Evolutionary conservation across 30 jellyfish, hydroid and myxozoan genomes (phyloP).

Genomic region (Pelagia noctiluca): DNA sequence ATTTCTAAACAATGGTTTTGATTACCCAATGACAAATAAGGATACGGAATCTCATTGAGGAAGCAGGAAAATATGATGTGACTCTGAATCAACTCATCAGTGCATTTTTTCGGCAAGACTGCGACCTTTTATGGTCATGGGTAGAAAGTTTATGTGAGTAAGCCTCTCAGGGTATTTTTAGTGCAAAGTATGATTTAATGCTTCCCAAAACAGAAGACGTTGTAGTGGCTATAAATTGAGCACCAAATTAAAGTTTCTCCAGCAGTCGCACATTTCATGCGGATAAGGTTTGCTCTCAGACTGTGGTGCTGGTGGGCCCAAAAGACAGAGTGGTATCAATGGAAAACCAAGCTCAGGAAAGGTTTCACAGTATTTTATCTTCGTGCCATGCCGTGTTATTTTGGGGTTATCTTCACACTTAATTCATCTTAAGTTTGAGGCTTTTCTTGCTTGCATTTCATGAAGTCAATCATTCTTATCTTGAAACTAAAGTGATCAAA

Average conservation of each 20-base stretch:
- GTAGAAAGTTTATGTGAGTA: too few species aligned
- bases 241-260: neutral
- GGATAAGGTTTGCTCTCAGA: neutral
- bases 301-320: neutral
- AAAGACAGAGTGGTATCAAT: too few species aligned
- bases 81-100: too few species aligned
- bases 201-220: neutral
- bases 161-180: conserved; percentile 1
- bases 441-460: neutral
- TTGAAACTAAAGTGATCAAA: too few species aligned
- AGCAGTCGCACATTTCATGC: conserved; percentile 1
- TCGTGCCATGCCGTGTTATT: too few species aligned
- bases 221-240: neutral
- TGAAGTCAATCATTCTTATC: neutral
- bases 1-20: too few species aligned
- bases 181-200: neutral
- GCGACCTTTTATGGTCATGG: too few species aligned
- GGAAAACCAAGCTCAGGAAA: neutral
- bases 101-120: too few species aligned
- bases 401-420: neutral
- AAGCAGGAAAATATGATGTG: too few species aligned
- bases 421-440: neutral
- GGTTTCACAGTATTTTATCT: neutral
- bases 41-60: too few species aligned
- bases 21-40: too few species aligned